Evolutionary conservation across 1,140 invertebrate genomes (phyloP).

Genomic region (Lineus longissimus): DNA sequence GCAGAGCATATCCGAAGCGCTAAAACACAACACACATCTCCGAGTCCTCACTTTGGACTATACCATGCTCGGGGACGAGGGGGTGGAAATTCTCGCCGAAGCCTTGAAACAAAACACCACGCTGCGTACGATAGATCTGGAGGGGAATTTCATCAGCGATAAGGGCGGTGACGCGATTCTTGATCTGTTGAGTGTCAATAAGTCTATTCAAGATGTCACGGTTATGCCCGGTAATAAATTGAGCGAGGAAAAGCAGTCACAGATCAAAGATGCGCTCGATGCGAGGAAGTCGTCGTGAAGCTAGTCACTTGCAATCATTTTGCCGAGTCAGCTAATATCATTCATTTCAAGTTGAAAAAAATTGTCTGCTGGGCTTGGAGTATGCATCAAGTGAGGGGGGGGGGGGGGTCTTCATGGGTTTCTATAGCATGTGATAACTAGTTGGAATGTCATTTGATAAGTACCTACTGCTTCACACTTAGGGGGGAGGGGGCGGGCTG

Average conservation of each 20-base stretch:
- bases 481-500: too few species aligned
- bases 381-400: too few species aligned
- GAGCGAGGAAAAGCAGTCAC: conserved; percentile 6
- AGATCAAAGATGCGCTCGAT: not conserved
- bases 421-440: too few species aligned
- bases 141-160: conserved; percentile 25
- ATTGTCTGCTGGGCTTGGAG: too few species aligned
- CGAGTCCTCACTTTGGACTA: conserved; percentile 29
- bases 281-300: too few species aligned
- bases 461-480: too few species aligned
- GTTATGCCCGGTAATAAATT: conserved; percentile 32
- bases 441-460: too few species aligned
- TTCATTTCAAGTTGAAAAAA: too few species aligned
- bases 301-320: too few species aligned
- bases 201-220: conserved; percentile 31
- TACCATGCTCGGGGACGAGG: conserved; percentile 32
- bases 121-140: conserved; percentile 28
- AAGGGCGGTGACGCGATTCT: conserved; percentile 26
- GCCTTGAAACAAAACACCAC: conserved; percentile 27
- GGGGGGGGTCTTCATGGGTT: too few species aligned
- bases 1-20: conserved; percentile 27
- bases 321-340: too few species aligned
- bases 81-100: conserved; percentile 19
- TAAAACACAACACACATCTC: conserved; percentile 28
- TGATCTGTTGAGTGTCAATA: conserved; percentile 33